Conservation (phyloP, 1,140 invertebrate species). For the Philotrypesis tridentata region DNA sequence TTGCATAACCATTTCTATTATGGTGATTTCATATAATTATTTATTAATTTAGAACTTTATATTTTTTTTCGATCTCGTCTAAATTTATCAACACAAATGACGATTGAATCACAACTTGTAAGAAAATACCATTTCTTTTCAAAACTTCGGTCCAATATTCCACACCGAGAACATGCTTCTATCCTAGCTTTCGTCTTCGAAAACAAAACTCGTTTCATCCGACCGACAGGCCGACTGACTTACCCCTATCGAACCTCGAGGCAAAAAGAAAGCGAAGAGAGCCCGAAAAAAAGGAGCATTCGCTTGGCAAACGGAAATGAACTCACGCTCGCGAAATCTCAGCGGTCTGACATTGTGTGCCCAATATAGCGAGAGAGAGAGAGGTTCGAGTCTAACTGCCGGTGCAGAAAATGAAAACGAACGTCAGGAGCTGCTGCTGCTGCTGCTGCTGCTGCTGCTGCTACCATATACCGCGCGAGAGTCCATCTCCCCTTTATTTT, state of each 20-base stretch:
- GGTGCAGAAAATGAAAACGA: constrained; percentile 7
- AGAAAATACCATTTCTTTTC: no score
- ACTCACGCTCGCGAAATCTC: constrained; percentile 34
- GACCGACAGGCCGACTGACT: not conserved
- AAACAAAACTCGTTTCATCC: no score
- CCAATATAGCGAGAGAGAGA: not conserved
- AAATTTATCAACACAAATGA: no score
- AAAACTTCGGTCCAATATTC: no score
- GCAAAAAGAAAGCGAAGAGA: not conserved
- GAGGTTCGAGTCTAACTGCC: not conserved
- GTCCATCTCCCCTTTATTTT: constrained; percentile 45
- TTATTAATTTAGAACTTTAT: no score
- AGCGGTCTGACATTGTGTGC: not conserved
- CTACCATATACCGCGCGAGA: not conserved
- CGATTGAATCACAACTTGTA: no score
- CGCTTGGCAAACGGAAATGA: constrained; percentile 38
- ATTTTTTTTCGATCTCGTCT: no score
- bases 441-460: no score
- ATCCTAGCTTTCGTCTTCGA: no score
- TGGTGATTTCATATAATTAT: no score
- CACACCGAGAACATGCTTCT: no score
- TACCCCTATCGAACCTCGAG: not conserved
- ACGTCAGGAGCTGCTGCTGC: not conserved
- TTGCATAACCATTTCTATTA: no score
- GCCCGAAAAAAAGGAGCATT: not conserved